Base-by-base conservation (phyloP, 2,797 vertebrate genomes). In the Schizopygopsis pylzovi region DNA sequence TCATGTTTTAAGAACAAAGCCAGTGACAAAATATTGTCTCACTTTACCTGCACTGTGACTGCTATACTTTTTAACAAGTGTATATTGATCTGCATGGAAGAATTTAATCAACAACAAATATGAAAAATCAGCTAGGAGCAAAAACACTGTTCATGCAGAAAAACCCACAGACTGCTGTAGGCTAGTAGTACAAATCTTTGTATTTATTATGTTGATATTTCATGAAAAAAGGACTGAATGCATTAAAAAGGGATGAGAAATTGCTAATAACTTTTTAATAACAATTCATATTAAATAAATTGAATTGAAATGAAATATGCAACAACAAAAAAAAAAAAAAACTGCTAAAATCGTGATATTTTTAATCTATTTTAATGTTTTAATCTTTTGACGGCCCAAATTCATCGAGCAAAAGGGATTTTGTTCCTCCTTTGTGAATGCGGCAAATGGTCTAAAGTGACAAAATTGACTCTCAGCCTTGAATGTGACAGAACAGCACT, bases 401-500 rank as follows among this genome's bases (percentile, higher is more conserved):
- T 39, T 49, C 28, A 63, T 39, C 9, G 18, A 65, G 56, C 12
- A 41, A 73, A 83, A 76, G 12, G 1, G 13, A 52, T 49, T 83
- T 83, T n/a, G 67, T 41, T 54, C 54, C 39, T 72, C 28, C 33
- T 76, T 47, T 39, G 41, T 61, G 81, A 75, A 71, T 72, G 61
- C 43, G 33, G 43, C 45, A 65, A 85, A 65, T 41, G 16, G 41
- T 68, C 70, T 80, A 63, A 80, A 67, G 39, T 67, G 84, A 71
- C 43, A 85, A 65, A 83, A 86, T 54, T 33, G 65, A 80, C 76
- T 73, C 54, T 83, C 63, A 10, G 79, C 65, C 80, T 73, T 77
- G 76, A 88, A 82, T 59, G 85, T 76, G 67, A 89, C 82, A 87
- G 77, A 88, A 89, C 56, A 7, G 45, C 59, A 67, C 75, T 10